These are phyloP conservation scores for Hyppa rectilinea DNA, from an alignment of 2,888 invertebrate genomes.

Conservation along the genomic window DNA sequence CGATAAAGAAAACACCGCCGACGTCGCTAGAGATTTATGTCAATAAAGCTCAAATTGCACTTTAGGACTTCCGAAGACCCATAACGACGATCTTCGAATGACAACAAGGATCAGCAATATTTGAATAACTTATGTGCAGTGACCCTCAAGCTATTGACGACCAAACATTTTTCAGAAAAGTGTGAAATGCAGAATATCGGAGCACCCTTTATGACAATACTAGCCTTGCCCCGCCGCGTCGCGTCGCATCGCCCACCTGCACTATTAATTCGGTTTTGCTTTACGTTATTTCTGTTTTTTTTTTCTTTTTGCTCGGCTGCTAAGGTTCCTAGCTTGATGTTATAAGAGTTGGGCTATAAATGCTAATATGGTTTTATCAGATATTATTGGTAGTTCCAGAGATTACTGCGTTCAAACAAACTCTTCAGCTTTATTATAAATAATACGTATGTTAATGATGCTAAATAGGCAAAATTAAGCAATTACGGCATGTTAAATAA, in stretches of 20 bases:
- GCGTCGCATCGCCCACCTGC: too few species aligned
- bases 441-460: too few species aligned
- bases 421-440: too few species aligned
- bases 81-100: conserved; percentile 3
- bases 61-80: background rate
- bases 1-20: conserved; percentile 65
- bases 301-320: too few species aligned
- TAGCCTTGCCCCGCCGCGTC: too few species aligned
- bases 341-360: too few species aligned
- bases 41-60: conserved; percentile 64
- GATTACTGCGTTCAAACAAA: too few species aligned
- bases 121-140: conserved; percentile 47
- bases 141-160: conserved; percentile 7
- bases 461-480: conserved; percentile 39
- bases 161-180: background rate
- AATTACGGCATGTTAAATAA: conserved; percentile 42
- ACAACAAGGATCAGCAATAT: conserved; percentile 53
- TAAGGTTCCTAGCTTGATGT: too few species aligned
- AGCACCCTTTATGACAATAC: background rate
- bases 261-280: too few species aligned
- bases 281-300: too few species aligned
- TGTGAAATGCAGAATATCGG: background rate
- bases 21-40: conserved; percentile 69
- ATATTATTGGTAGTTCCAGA: too few species aligned
- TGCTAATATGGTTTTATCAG: too few species aligned